These are phyloP conservation scores for Dasysyrphus albostriatus DNA, from an alignment of 2,888 invertebrate genomes.

Conservation along the genomic window DNA sequence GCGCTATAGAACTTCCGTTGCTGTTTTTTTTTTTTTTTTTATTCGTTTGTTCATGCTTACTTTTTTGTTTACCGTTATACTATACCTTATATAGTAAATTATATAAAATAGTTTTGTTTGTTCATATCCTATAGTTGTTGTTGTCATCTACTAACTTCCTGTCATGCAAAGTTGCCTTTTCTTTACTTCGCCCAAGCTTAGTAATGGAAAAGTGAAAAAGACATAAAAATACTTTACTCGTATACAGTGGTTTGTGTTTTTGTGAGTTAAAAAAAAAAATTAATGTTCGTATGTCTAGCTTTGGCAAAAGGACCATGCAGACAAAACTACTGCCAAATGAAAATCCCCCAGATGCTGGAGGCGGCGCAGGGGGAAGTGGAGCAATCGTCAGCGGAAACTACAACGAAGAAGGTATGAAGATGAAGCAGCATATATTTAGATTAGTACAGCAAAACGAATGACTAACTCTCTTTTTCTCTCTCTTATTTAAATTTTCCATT, in stretches of 20 bases:
- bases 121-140: conserved; percentile 37
- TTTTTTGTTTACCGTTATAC: conserved; percentile 41
- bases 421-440: background rate
- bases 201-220: conserved; percentile 18
- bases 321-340: conserved; percentile 71
- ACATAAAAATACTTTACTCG: background rate
- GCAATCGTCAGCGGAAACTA: conserved; percentile 2
- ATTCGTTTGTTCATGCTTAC: conserved; percentile 27
- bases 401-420: conserved; percentile 49
- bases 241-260: conserved; percentile 2
- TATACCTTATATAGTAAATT: conserved; percentile 6
- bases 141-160: conserved; percentile 57
- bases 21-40: conserved; percentile 18
- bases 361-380: conserved; percentile 22
- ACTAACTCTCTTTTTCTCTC: conserved; percentile 48
- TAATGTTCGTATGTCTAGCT: conserved; percentile 54
- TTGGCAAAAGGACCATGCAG: conserved; percentile 52
- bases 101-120: conserved; percentile 44
- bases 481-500: conserved; percentile 53
- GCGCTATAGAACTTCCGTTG: conserved; percentile 55
- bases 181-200: background rate
- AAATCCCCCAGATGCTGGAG: conserved; percentile 46
- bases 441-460: conserved; percentile 23
- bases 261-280: conserved; percentile 25
- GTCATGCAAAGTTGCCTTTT: conserved; percentile 46